These are phyloP conservation scores for Paramuricea clavata DNA, from an alignment of 92 coral and sea anemone species.

Conservation along the genomic window DNA sequence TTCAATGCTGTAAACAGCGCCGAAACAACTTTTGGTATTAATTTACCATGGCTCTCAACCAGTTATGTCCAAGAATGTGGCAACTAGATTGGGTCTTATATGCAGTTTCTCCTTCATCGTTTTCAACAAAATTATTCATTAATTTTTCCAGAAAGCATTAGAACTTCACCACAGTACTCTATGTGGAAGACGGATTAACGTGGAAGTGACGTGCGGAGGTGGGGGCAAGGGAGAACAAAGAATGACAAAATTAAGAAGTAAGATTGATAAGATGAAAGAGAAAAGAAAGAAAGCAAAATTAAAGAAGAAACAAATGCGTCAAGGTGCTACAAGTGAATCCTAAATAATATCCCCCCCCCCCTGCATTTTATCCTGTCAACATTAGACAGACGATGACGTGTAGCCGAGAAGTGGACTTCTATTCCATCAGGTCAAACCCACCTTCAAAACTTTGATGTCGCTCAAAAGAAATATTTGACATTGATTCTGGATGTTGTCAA, in stretches of 20 bases:
- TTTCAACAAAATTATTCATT: neutral
- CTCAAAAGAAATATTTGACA: too few species aligned
- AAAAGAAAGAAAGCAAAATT: constrained; percentile 65
- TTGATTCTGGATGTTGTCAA: too few species aligned
- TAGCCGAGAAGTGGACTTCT: too few species aligned
- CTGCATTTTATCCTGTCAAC: neutral
- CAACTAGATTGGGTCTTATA: too few species aligned
- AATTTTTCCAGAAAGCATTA: constrained; percentile 83
- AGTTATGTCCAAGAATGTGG: too few species aligned
- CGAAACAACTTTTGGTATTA: too few species aligned
- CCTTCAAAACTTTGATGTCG: too few species aligned
- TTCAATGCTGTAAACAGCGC: too few species aligned
- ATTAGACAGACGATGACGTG: too few species aligned
- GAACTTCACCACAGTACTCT: constrained; percentile 87
- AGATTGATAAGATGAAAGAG: constrained; percentile 76
- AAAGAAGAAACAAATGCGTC: constrained; percentile 24
- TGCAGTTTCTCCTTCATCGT: too few species aligned
- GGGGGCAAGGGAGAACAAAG: constrained; percentile 93
- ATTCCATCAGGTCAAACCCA: too few species aligned
- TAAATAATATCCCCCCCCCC: neutral
- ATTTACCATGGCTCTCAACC: too few species aligned
- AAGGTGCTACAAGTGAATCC: neutral
- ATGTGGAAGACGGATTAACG: constrained; percentile 92
- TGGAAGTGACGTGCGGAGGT: constrained; percentile 98
- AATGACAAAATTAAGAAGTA: constrained; percentile 71